Base-by-base conservation (phyloP, 2,888 invertebrate genomes). In the Parnassius glacialis region DNA sequence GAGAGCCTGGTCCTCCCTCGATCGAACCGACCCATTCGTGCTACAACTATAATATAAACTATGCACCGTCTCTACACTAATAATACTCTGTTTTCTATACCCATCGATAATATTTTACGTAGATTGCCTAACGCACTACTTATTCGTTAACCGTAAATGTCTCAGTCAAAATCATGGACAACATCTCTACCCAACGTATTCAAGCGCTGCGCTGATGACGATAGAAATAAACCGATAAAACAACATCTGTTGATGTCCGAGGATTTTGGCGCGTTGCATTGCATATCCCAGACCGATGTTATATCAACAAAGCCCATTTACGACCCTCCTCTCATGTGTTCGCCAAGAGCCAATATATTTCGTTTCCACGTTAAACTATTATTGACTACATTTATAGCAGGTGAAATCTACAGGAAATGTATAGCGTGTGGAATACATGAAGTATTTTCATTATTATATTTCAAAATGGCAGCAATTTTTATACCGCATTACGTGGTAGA, bases 351-450 rank as follows among this genome's bases (percentile, higher is more conserved):
- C 20, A 25, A 10, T 52, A 52, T 10, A 42, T 57, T 52, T 20
- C 52, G 47, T 62, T 57, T 20, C 13, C 61, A 62, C 64, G 61
- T 56, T 50, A 61, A 62, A 64, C 64, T 67, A 65, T 64, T 67
- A 65, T 61, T 56, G 59, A 61, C 43, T 65, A 45, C 60, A 53
- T 45, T 59, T 44, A 52, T 34, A 34, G 13, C 53, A 13, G 34
- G 7, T 3, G 34, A 3, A 34, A 34, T 34, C 34, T 7, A 34
- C 34, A 34, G 34, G 5, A 34, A 34, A 34, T 7, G 5, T 7
- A 34, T 7, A 34, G 34, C 25, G 25, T 25, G 3, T 25, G 25
- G 3, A 34, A 7, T 34, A 7, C 34, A 5, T 7, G 7, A 7
- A 34, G 34, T 34, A 34, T 34, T 7, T 34, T 34, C 34, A 34